Evolutionary conservation across 2,888 invertebrate genomes (phyloP).

Genomic region (Sarcophaga rosellei): DNA sequence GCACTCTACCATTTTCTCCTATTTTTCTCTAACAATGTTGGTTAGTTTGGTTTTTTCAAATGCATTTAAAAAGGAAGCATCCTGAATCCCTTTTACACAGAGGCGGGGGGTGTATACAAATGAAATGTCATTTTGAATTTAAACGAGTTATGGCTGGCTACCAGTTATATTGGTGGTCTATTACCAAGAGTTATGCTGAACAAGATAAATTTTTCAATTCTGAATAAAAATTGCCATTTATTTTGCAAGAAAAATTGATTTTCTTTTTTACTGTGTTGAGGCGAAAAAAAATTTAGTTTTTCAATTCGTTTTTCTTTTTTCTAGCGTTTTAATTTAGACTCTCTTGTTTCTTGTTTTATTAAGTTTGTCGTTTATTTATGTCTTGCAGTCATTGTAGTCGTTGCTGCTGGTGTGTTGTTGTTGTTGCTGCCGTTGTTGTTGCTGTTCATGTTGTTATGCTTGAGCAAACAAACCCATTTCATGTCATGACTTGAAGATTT

Average conservation of each 20-base stretch:
- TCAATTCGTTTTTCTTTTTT: background rate
- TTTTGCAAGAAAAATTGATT: background rate
- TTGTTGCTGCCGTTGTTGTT: conserved; percentile 4
- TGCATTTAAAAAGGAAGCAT: background rate
- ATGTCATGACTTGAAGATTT: conserved; percentile 68
- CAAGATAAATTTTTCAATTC: conserved; percentile 40
- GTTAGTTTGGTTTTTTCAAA: conserved; percentile 31
- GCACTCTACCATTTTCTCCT: background rate
- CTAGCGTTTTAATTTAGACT: conserved; percentile 29
- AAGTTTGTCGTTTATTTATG: conserved; percentile 43
- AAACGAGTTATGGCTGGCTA: background rate
- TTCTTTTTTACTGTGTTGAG: background rate
- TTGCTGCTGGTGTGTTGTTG: background rate
- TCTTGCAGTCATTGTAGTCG: conserved; percentile 20
- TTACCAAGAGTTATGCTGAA: conserved; percentile 41
- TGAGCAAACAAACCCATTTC: conserved; percentile 66
- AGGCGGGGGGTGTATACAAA: background rate
- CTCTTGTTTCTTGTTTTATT: conserved; percentile 33
- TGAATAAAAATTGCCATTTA: conserved; percentile 5
- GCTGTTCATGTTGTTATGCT: conserved; percentile 53
- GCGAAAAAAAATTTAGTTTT: background rate
- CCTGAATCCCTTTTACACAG: too few relatives aligned
- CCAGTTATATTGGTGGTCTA: conserved; percentile 23
- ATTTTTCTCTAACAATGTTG: conserved; percentile 41
- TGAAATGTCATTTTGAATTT: conserved; percentile 2